Base-by-base conservation (phyloP, 2,888 invertebrate genomes). In the Beris chalybata region DNA sequence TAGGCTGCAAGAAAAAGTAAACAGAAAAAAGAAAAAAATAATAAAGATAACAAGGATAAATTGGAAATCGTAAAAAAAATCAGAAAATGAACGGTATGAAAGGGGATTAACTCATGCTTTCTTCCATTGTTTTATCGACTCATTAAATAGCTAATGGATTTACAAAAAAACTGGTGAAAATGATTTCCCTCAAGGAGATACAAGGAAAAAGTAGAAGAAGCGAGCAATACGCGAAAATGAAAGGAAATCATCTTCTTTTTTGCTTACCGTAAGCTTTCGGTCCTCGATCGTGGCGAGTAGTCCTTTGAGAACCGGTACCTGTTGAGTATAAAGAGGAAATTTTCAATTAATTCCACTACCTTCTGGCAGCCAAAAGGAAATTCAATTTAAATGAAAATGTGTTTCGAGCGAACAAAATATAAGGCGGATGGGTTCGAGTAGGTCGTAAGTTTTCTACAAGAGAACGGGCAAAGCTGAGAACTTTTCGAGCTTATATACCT, bases 331-430 rank as follows among this genome's bases (percentile, higher is more conserved):
- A 29, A 29, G 30, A 30, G 53, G 31, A 53, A 53, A 53, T 12
- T 53, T 53, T 53, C 53, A 53, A 53, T 53, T 53, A 53, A 53
- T 30, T 53, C 53, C 53, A 31, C 31, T 53, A 53, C 53, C 53
- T 30, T 53, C 29, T 53, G 53, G 53, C 30, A n/a, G 53, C 53
- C 11, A 30, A 53, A 31, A 53, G 53, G 31, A 22, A 53, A 30
- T 30, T 53, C 9, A 53, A 53, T 31, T 31, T 30, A 30, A 53
- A 53, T n/a, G 53, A 31, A 30, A 53, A 30, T 38, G 9, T 38
- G 38, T 22, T 22, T 22, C 22, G 22, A 22, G 22, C 22, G 22
- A 22, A 22, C 22, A 22, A 22, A 22, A 22, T 22, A 22, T 22
- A 3, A 22, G 3, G 22, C 22, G 22, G 22, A 38, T 7, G 38